Evolutionary conservation across 2,888 invertebrate genomes (phyloP), one percentile per base, ranked within the genome.

Genomic region (Tenthredo livida): DNA sequence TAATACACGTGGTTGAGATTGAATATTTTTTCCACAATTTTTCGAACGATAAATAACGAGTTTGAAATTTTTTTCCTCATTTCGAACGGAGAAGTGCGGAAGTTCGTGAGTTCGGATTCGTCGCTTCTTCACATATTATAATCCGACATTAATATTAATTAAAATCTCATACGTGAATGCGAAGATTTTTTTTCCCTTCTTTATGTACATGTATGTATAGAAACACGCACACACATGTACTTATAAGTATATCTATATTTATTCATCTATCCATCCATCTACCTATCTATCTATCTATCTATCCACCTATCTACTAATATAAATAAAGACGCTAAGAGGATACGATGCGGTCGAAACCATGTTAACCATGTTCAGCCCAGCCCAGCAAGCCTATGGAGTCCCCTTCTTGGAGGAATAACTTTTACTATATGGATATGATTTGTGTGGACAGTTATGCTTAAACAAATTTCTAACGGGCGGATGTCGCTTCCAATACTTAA

Each of bases 391-490:
- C 12, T 12, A 7, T n/a, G 58, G 2, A 61, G 6, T 21, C 25
- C 25, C 61, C 25, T 12, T 54, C 54, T n/a, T 7, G 6, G 25
- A 61, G 61, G 37, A 37, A 70, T 37, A 37, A 70, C 70, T 70
- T 70, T 70, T 70, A 70, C 70, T 70, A 37, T 37, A n/a, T 37
- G 29, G 70, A n/a, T 15, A 37, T 70, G 70, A 70, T 70, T 70
- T 70, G 70, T 70, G 70, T 70, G 33, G 70, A 70, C 70, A 70
- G 54, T 70, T 70, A 70, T 70, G 70, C 70, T 37, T 70, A 70
- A 70, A 70, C 70, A 70, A 70, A 70, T 70, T 61, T 70, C 37
- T 67, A 70, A 70, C 70, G 70, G 70, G 33, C 37, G 17, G n/a
- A 70, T 33, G 70, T 37, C 33, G 70, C 70, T 29, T 33, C 25